Evolutionary conservation across 1,140 invertebrate species (phyloP).

Genomic region (Sipha flava): DNA sequence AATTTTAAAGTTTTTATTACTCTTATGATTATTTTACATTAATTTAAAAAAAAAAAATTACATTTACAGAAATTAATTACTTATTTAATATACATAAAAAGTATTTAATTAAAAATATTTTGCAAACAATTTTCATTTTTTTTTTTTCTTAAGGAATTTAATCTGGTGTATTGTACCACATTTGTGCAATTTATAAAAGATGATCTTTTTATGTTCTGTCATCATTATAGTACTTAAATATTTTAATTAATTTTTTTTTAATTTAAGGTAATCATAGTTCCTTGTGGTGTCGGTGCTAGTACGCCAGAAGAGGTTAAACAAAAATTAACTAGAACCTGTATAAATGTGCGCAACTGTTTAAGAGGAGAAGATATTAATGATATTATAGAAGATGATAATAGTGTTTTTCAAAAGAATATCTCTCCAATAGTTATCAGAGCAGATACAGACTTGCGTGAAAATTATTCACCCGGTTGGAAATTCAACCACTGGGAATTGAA

Average conservation of each 20-base stretch:
- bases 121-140: no score
- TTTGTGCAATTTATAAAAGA: no score
- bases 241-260: background rate
- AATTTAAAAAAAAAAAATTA: no score
- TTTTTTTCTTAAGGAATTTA: no score
- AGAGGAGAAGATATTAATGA: constrained; percentile 37
- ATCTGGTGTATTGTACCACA: no score
- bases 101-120: no score
- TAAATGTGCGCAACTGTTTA: constrained; percentile 55
- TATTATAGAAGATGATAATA: background rate
- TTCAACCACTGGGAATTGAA: constrained; percentile 99
- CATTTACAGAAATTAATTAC: no score
- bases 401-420: background rate
- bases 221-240: no score
- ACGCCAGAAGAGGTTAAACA: constrained; percentile 63
- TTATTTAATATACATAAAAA: no score
- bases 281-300: constrained; percentile 87
- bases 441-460: constrained; percentile 79
- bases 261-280: constrained; percentile 79
- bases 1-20: no score
- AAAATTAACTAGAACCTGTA: constrained; percentile 62
- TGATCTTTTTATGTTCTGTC: no score
- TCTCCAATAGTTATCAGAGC: constrained; percentile 54
- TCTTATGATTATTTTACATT: no score
- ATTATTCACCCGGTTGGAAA: constrained; percentile 99